phyloP scores from a whole-genome alignment of 1,140 invertebrate species.

The Plectrocnemia conspersa region DNA sequence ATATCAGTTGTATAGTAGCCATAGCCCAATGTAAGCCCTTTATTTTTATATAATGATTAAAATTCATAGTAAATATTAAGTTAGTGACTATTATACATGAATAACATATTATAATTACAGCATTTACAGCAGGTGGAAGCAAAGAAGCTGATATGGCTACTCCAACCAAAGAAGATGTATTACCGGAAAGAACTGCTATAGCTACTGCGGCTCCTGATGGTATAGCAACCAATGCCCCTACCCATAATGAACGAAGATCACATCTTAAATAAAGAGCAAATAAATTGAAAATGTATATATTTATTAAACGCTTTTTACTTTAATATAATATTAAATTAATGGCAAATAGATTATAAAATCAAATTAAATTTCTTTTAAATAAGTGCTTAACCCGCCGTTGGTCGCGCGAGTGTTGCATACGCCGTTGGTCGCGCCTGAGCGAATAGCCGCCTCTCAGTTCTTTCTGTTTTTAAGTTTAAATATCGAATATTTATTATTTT shows the following conservation, averaged over 20 bases:
- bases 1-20: conserved; percentile 52
- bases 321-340: too few relatives aligned
- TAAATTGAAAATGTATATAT: neutral
- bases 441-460: too few relatives aligned
- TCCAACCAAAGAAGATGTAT: conserved; percentile 70
- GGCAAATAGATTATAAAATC: neutral
- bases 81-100: conserved; percentile 11
- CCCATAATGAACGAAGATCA: conserved; percentile 58
- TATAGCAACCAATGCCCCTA: conserved; percentile 65
- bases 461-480: too few relatives aligned
- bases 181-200: conserved; percentile 65
- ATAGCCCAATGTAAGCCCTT: conserved; percentile 67
- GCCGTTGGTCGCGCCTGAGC: too few relatives aligned
- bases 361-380: too few relatives aligned
- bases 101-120: conserved; percentile 48
- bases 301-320: too few relatives aligned
- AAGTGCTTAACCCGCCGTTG: too few relatives aligned
- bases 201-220: conserved; percentile 73
- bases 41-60: conserved; percentile 27
- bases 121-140: conserved; percentile 73
- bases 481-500: too few relatives aligned
- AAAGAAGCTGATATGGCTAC: conserved; percentile 77
- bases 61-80: conserved; percentile 22
- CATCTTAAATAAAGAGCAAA: conserved; percentile 50
- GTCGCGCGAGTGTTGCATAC: too few relatives aligned